A percentile compares a stretch with the other conserved stretches of the same genome.
These are phyloP conservation scores for Bradynema listronoti DNA, from an alignment of 1,140 invertebrate species.

Conservation along the genomic window DNA sequence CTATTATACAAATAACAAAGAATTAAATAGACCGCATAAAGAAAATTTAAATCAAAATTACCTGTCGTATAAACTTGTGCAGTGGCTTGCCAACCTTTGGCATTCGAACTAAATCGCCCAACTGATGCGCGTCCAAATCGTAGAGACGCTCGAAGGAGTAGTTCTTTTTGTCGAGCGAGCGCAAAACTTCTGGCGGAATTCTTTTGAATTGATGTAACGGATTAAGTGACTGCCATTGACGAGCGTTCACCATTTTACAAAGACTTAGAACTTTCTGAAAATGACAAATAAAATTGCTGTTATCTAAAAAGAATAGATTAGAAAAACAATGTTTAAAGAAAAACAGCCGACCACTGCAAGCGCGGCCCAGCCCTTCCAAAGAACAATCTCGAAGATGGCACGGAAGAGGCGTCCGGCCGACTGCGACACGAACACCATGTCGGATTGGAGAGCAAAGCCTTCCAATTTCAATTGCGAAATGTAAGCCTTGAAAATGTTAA, in stretches of 20 bases:
- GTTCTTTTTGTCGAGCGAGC: slow-evolving; percentile 93
- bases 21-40: too few species aligned
- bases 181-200: slow-evolving; percentile 93
- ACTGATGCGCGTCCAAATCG: slow-evolving; percentile 90
- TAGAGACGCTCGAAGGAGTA: slow-evolving; percentile 70
- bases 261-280: slow-evolving; percentile 75
- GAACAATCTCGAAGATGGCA: slow-evolving; percentile 90
- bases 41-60: slow-evolving; percentile 60
- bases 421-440: slow-evolving; percentile 99
- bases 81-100: slow-evolving; percentile 94
- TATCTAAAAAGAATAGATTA: neutral
- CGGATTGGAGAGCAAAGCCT: slow-evolving; percentile 94
- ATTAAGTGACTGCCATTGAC: slow-evolving; percentile 95
- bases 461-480: slow-evolving; percentile 96
- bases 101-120: slow-evolving; percentile 87
- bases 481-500: slow-evolving; percentile 90
- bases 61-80: slow-evolving; percentile 94
- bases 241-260: slow-evolving; percentile 95
- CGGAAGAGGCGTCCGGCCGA: slow-evolving; percentile 87
- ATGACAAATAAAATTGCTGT: neutral
- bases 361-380: slow-evolving; percentile 87
- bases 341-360: slow-evolving; percentile 68
- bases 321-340: slow-evolving; percentile 9
- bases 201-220: slow-evolving; percentile 93
- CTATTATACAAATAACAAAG: too few species aligned